Evolutionary conservation across 2,113 vertebrate species (phyloP), one percentile per base, ranked within the genome.

Genomic region (Ramphastos sulfuratus): DNA sequence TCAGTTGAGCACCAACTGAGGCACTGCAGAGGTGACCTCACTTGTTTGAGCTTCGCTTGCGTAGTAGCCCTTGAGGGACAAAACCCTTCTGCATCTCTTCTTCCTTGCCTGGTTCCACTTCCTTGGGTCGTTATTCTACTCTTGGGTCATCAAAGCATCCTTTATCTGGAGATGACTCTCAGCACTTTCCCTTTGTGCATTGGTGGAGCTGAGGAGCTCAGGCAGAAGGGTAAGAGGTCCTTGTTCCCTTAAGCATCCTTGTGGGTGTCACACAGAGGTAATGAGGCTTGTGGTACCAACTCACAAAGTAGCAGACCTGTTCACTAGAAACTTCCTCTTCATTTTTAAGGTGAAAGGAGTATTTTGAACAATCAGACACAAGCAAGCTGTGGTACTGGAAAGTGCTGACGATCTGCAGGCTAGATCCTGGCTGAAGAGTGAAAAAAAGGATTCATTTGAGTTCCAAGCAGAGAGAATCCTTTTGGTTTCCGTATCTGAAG

Each of bases 201-300:
- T 55, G 66, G 15, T 0, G 0, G 54, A 89, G 83, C 54, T 59
- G 44, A 64, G 64, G 44, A 67, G 67, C 75, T 79, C 27, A 7
- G 52, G 58, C 74, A 72, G 82, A n/a, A 79, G 50, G 44, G 23
- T 31, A 12, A 69, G 50, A 91, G 74, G 72, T 65, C 77, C n/a
- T 56, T 3, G 4, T 58, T 67, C 54, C 87, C 50, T 16, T 27
- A 8, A 82, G 67, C 56, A 25, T 81, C 82, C 48, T 67, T 73
- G 9, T 0, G 2, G 39, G 7, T n/a, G 35, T 75, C 3, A 0
- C 2, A 4, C 24, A 9, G 60, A n/a, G 56, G 37, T 59, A 28
- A 21, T 24, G 61, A 11, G 33, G 35, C 17, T 33, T 56, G 31
- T 55, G 61, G 18, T 59, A 6, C 50, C 69, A n/a, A 4, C 55